Evolutionary conservation across 2,797 vertebrate species (phyloP).

Genomic region (Anguilla anguilla): DNA sequence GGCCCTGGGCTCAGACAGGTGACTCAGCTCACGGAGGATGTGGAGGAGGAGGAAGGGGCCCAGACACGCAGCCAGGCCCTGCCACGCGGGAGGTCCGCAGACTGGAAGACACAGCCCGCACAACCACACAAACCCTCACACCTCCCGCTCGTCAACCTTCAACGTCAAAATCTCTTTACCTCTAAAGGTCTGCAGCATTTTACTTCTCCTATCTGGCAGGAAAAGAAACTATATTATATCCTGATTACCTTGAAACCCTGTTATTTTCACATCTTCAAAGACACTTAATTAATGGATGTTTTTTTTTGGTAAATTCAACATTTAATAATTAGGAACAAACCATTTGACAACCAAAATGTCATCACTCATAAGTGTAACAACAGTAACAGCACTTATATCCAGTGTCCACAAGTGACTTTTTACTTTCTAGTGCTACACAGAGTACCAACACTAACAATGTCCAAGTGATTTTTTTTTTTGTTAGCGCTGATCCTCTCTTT

Average conservation of each 20-base stretch:
- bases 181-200: background rate
- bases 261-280: background rate
- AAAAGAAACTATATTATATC: background rate
- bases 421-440: background rate
- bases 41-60: background rate
- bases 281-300: background rate
- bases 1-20: background rate
- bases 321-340: background rate
- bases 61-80: background rate
- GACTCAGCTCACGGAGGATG: background rate
- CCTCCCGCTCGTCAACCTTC: conserved; percentile 38
- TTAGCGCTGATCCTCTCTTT: background rate
- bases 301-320: background rate
- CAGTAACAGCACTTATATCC: background rate
- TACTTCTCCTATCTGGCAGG: background rate
- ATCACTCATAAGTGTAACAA: background rate
- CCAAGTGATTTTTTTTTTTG: background rate
- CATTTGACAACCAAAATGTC: background rate
- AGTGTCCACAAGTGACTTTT: background rate
- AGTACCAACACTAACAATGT: background rate
- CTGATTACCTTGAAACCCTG: background rate
- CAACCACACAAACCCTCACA: background rate
- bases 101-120: background rate
- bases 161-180: background rate
- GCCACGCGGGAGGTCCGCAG: background rate